A percentile compares a stretch with the other conserved stretches of the same genome.
Conservation (phyloP, 2,888 invertebrate genomes). For the Onthophagus sagittarius region DNA sequence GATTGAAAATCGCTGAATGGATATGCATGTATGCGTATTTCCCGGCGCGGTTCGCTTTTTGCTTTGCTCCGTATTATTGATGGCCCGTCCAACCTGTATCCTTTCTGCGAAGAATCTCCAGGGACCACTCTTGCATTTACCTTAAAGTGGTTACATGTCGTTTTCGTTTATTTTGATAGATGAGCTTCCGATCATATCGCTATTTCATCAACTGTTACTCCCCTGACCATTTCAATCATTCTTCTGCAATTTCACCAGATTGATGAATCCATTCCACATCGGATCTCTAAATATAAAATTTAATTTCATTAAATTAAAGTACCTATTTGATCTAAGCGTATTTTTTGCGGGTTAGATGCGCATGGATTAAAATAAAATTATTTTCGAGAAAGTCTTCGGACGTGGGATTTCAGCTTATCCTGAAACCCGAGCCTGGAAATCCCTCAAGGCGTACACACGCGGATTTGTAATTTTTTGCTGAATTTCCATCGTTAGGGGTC, state of each 20-base stretch:
- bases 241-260: too few relatives aligned
- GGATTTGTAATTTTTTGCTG: neutral
- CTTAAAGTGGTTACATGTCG: neutral
- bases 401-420: neutral
- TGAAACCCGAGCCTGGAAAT: neutral
- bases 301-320: neutral
- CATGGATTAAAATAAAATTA: neutral
- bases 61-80: neutral
- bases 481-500: neutral
- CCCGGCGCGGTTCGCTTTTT: neutral
- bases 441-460: neutral
- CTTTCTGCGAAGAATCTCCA: neutral
- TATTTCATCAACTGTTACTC: neutral
- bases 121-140: neutral
- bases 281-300: too few relatives aligned
- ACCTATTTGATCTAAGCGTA: neutral
- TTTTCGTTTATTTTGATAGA: neutral
- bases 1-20: neutral
- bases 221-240: neutral
- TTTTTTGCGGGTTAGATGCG: neutral
- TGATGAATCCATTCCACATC: too few relatives aligned
- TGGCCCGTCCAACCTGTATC: neutral
- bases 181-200: neutral
- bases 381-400: neutral
- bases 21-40: neutral